phyloP scores from a whole-genome alignment of 2,888 invertebrate genomes.

The Rosalia funebris region DNA sequence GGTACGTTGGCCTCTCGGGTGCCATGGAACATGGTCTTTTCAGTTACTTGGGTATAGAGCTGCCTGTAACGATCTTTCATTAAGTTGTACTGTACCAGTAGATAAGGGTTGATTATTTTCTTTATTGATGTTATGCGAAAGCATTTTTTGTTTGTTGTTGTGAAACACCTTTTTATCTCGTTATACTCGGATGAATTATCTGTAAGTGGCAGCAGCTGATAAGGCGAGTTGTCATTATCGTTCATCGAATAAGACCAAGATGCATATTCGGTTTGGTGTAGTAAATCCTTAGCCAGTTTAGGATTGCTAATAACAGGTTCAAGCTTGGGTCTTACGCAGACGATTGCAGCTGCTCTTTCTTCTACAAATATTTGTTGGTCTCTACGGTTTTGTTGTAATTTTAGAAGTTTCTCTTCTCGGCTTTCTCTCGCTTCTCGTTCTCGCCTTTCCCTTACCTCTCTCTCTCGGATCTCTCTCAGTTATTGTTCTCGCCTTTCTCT shows the following conservation, averaged over 20 bases:
- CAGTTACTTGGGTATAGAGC: not conserved
- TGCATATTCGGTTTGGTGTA: no score
- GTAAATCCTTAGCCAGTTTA: no score
- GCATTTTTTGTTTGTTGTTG: conserved; percentile 15
- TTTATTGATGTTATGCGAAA: conserved; percentile 18
- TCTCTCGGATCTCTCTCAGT: no score
- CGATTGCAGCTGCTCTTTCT: no score
- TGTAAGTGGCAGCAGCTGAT: not conserved
- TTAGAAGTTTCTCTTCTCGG: no score
- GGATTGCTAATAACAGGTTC: no score
- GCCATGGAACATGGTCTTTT: conserved; percentile 51
- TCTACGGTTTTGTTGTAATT: no score
- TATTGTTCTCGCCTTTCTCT: not conserved
- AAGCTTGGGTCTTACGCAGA: no score
- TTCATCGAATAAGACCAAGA: no score
- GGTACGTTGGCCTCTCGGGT: conserved; percentile 42
- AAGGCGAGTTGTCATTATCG: not conserved
- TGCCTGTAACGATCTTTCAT: not conserved
- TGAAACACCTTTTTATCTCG: conserved; percentile 1
- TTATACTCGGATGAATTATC: conserved; percentile 4
- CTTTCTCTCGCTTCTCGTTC: no score
- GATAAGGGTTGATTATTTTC: conserved; percentile 32
- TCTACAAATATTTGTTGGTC: no score
- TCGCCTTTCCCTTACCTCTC: no score
- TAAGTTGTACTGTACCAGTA: conserved; percentile 29